Base-by-base conservation (phyloP, 1,140 invertebrate species). In the Drosophila suzukii region DNA sequence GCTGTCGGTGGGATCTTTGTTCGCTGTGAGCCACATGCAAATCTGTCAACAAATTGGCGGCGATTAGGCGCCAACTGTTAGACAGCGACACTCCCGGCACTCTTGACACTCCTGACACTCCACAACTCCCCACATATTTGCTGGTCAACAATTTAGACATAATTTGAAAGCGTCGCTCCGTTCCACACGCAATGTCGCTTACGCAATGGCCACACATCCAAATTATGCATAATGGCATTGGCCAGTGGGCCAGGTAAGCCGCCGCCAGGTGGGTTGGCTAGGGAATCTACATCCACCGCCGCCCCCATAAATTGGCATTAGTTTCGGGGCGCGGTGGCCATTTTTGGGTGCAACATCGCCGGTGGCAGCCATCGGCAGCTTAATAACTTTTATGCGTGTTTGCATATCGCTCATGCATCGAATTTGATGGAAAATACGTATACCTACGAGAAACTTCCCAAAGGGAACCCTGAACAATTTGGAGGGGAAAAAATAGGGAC, bases 311-410 rank as follows among this genome's bases (percentile, higher is more conserved):
- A 88, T 86, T 86, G 83, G 84, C 79, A 88, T 86, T 86, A 86
- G 83, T 82, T 38, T 38, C 34, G 68, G 55, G 58, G 38, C 41
- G 41, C 36, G 66, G 30, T 68, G 61, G 41, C 27, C 62, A 82
- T 72, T 82, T 86, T 88, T 86, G 74, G 56, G 75, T 86, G 79
- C 83, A 88, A 61, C 51, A 71, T 76, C 56, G 59, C 49, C 59
- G 70, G 70, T 41, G 66, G 34, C 62, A 70, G 75, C 65, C 57
- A 59, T 53, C 81, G 81, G 78, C 75, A 72, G 82, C 79, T 82
- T 86, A 86, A 86, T 86, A 86, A 88, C 82, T 82, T 88, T 83
- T 83, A 88, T 82, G 83, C 82, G 79, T 86, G 83, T 86, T 88
- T 86, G 82, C 82, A 88, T 88, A 86, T 79, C 79, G 71, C 50